These are phyloP conservation scores for Ornithoptera priamus DNA, from an alignment of 2,888 invertebrate genomes.

Conservation along the genomic window DNA sequence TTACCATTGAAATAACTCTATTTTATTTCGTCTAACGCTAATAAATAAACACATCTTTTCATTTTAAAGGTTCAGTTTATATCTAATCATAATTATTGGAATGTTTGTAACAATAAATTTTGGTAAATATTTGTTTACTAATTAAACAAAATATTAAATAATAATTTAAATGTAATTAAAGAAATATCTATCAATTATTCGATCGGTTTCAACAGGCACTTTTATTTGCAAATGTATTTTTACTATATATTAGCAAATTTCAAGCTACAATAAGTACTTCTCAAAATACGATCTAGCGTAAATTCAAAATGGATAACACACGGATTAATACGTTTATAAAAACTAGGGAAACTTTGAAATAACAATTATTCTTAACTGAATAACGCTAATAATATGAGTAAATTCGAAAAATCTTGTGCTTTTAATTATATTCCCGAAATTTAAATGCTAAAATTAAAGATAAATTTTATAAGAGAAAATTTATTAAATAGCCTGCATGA, in stretches of 20 bases:
- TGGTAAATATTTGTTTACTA: neutral
- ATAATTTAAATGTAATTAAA: neutral
- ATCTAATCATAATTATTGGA: neutral
- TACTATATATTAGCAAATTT: neutral
- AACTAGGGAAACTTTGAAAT: neutral
- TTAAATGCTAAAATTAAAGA: neutral
- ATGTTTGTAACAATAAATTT: neutral
- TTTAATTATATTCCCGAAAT: neutral
- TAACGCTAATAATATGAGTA: neutral
- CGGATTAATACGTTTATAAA: slow-evolving; percentile 4
- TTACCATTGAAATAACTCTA: slow-evolving; percentile 5
- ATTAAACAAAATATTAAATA: neutral
- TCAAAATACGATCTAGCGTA: neutral
- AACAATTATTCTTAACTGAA: neutral
- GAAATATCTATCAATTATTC: neutral
- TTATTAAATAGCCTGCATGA: too few species aligned
- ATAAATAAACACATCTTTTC: neutral
- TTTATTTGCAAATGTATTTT: slow-evolving; percentile 5
- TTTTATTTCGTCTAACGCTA: neutral
- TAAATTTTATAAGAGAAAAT: too few species aligned
- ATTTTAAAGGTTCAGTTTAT: neutral
- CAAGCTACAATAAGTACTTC: slow-evolving; percentile 1
- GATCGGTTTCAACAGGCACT: slow-evolving; percentile 9
- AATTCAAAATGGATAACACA: neutral
- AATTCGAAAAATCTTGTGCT: neutral